These are phyloP conservation scores for Zapornia atra DNA, from an alignment of 2,113 vertebrate species.

Conservation along the genomic window DNA sequence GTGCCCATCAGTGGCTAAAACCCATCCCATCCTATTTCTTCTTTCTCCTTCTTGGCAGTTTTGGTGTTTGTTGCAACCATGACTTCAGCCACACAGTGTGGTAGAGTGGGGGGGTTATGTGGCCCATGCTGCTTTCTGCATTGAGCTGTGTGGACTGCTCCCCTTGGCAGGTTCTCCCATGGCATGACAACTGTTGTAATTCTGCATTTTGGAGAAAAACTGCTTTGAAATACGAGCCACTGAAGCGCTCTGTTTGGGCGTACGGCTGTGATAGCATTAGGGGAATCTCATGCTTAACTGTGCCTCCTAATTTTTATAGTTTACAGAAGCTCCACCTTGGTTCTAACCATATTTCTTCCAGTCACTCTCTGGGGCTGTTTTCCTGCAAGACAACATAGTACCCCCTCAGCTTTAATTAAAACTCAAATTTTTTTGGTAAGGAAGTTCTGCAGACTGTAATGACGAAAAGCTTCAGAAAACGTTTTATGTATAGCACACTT, in stretches of 20 bases:
- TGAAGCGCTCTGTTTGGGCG: background rate
- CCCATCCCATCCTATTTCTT: background rate
- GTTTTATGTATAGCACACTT: background rate
- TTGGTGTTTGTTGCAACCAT: background rate
- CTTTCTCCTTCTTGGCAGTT: background rate
- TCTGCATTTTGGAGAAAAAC: background rate
- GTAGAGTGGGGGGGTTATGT: background rate
- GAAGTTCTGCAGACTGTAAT: background rate
- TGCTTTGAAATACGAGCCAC: background rate
- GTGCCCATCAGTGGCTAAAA: background rate
- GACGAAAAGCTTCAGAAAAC: background rate
- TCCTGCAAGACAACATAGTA: background rate
- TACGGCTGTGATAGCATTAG: background rate
- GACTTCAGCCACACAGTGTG: background rate
- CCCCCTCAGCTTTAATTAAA: background rate
- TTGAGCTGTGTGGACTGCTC: background rate
- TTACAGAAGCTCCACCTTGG: background rate
- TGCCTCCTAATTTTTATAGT: background rate
- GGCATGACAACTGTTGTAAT: background rate
- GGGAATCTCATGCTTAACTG: background rate
- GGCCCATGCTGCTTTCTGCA: background rate
- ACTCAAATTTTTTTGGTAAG: background rate
- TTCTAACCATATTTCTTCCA: background rate
- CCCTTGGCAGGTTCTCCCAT: background rate
- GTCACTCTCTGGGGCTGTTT: background rate